A percentile compares a stretch with the other conserved stretches of the same genome.
Conservation (phyloP, 2,113 vertebrate genomes). For the Tautogolabrus adspersus region DNA sequence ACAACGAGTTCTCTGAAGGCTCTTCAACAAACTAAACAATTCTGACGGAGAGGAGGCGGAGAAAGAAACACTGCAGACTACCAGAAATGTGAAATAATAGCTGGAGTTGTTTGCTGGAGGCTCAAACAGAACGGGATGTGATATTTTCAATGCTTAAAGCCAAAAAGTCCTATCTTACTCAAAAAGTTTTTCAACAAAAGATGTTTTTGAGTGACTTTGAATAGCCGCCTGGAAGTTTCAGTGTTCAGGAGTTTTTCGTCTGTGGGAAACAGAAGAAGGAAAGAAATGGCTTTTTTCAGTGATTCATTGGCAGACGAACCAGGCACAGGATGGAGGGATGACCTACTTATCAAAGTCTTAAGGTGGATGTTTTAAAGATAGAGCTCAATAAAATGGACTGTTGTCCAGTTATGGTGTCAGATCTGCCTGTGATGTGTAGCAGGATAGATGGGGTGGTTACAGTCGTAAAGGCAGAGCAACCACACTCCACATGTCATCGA, state of each 20-base stretch:
- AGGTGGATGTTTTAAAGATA: constrained; percentile 1
- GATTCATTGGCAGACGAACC: constrained; percentile 25
- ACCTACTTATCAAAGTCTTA: constrained; percentile 4
- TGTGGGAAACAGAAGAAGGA: constrained; percentile 11
- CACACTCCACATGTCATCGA: constrained; percentile 31
- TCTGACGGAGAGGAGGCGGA: constrained; percentile 37
- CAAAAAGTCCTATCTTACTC: constrained; percentile 21
- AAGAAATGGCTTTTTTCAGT: constrained; percentile 1
- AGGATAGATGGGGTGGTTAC: constrained; percentile 73
- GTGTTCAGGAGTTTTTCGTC: background rate
- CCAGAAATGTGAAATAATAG: constrained; percentile 43
- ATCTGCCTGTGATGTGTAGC: constrained; percentile 70
- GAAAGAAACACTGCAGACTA: constrained; percentile 36
- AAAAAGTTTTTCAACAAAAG: background rate
- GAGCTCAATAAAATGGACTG: constrained; percentile 66
- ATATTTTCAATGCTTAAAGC: constrained; percentile 6
- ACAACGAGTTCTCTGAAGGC: constrained; percentile 62
- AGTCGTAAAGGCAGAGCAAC: constrained; percentile 59
- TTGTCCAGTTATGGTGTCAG: constrained; percentile 70
- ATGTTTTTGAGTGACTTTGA: constrained; percentile 9
- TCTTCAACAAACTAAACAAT: constrained; percentile 58
- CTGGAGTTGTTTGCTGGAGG: constrained; percentile 55
- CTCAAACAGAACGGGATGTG: constrained; percentile 45
- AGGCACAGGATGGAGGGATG: background rate
- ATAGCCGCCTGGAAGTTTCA: constrained; percentile 5